Conservation (phyloP, 1,140 invertebrate genomes). For the Mylabris phalerata region DNA sequence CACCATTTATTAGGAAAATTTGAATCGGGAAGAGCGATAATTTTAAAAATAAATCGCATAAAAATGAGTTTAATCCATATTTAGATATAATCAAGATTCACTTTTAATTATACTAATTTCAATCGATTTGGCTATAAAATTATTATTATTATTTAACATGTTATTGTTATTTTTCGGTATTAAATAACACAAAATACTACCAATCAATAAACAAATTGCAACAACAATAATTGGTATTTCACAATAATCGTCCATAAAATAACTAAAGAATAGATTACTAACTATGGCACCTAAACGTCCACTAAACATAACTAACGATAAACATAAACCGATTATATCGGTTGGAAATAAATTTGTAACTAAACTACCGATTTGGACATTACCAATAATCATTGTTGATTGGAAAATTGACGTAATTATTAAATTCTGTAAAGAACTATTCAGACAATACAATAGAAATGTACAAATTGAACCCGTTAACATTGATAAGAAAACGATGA, state of each 20-base stretch:
- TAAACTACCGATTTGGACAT: slow-evolving; percentile 50
- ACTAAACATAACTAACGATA: slow-evolving; percentile 46
- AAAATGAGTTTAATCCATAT: too few relatives aligned
- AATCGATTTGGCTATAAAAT: too few relatives aligned
- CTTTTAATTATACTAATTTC: too few relatives aligned
- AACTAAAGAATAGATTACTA: slow-evolving; percentile 50
- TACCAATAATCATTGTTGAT: slow-evolving; percentile 48
- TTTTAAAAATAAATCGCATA: too few relatives aligned
- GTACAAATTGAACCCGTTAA: slow-evolving; percentile 44
- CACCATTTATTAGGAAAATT: too few relatives aligned
- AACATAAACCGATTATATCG: slow-evolving; percentile 45
- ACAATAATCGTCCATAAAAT: slow-evolving; percentile 47
- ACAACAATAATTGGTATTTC: slow-evolving; percentile 48
- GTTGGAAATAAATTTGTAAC: slow-evolving; percentile 52
- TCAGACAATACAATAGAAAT: slow-evolving; percentile 47
- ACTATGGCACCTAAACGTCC: slow-evolving; percentile 49
- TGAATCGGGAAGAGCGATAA: too few relatives aligned
- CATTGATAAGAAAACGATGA: slow-evolving; percentile 44
- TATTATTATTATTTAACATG: too few relatives aligned
- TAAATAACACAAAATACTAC: slow-evolving; percentile 30
- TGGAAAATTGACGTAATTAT: slow-evolving; percentile 50
- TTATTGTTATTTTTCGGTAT: slow-evolving; percentile 20
- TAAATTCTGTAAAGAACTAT: slow-evolving; percentile 45
- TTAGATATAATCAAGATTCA: too few relatives aligned
- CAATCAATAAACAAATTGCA: slow-evolving; percentile 39